These are phyloP conservation scores for Caerostris darwini DNA, from an alignment of 1,140 invertebrate species.

Conservation along the genomic window DNA sequence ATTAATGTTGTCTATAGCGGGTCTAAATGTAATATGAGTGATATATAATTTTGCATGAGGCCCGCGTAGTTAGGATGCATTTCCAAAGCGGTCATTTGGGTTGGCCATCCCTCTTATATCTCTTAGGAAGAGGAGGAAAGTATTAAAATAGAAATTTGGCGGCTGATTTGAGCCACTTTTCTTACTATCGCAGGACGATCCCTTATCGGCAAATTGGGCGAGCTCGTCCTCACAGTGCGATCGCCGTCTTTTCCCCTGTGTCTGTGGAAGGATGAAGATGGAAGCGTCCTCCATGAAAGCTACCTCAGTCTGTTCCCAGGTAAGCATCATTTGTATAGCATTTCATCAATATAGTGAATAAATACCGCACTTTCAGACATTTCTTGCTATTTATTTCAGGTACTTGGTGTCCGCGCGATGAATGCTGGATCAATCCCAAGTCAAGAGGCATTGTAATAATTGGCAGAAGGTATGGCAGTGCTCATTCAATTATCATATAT, in stretches of 20 bases:
- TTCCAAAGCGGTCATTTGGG: no score
- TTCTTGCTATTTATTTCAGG: slow-evolving; percentile 72
- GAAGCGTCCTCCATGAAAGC: neutral
- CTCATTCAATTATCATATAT: neutral
- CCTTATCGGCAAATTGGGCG: neutral
- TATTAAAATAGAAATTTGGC: no score
- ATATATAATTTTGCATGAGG: no score
- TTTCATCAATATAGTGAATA: neutral
- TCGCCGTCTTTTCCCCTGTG: neutral
- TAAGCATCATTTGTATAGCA: neutral
- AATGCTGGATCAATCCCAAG: slow-evolving; percentile 83
- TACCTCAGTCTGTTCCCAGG: slow-evolving; percentile 14
- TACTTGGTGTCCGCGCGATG: slow-evolving; percentile 85
- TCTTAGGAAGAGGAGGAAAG: no score
- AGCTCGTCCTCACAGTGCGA: neutral
- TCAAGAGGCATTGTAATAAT: slow-evolving; percentile 85
- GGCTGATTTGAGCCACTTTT: no score
- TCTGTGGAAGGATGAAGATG: slow-evolving; percentile 28
- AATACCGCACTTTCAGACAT: no score
- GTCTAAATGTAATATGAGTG: no score
- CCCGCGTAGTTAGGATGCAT: no score
- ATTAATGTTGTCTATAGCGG: no score
- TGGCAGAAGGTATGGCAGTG: neutral
- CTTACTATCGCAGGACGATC: neutral
- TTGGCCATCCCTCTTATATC: no score